phyloP scores from a whole-genome alignment of 2,797 vertebrate species.

The Leucoraja ocellata region DNA sequence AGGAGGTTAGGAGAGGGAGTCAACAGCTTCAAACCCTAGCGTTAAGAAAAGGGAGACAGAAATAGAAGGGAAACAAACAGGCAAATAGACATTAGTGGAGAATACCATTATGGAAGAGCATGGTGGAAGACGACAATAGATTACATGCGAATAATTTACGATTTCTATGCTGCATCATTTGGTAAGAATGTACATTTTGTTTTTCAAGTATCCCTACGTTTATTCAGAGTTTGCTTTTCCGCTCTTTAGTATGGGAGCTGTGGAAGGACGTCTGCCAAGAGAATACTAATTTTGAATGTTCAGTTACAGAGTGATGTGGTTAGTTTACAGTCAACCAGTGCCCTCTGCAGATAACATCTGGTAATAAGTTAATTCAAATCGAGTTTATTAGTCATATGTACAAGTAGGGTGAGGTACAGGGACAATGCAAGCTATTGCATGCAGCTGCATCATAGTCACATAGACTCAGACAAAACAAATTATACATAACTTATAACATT shows the following conservation, averaged over 20 bases:
- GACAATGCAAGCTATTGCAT: too few species aligned
- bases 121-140: not conserved
- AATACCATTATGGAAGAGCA: not conserved
- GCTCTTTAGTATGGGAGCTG: too few species aligned
- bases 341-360: constrained; percentile 25
- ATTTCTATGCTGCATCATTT: not conserved
- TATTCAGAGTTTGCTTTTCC: not conserved
- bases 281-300: not conserved
- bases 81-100: not conserved
- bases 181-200: not conserved
- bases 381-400: too few species aligned
- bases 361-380: not conserved
- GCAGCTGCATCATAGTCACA: too few species aligned
- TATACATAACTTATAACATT: too few species aligned
- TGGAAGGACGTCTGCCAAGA: not conserved
- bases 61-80: not conserved
- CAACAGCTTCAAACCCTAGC: not conserved
- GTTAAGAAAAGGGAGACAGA: not conserved
- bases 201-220: not conserved
- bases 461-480: too few species aligned
- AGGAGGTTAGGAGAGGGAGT: not conserved
- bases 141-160: too few species aligned
- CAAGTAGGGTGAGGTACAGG: too few species aligned
- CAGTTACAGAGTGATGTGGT: not conserved
- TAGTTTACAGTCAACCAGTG: constrained; percentile 14